phyloP scores from a whole-genome alignment of 1,140 invertebrate genomes.

The Drosophila seguyi region DNA sequence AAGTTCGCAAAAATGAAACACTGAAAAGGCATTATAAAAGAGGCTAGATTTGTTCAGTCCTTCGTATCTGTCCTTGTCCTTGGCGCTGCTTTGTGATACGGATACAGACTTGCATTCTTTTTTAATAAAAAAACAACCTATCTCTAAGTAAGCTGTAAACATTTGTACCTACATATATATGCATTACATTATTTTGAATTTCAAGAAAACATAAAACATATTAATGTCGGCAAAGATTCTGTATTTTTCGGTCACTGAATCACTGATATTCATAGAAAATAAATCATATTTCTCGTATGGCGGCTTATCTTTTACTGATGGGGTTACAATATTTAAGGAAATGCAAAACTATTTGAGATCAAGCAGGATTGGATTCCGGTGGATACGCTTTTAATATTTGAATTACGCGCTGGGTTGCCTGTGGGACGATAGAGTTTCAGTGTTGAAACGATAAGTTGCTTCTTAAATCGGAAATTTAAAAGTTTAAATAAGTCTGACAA shows the following conservation, averaged over 20 bases:
- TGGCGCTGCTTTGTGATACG: slow-evolving; percentile 59
- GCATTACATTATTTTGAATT: slow-evolving; percentile 60
- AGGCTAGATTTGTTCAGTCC: slow-evolving; percentile 57
- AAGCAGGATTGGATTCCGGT: no score
- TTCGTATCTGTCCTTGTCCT: slow-evolving; percentile 54
- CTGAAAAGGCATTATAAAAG: slow-evolving; percentile 60
- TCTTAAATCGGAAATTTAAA: no score
- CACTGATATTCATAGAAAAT: slow-evolving; percentile 58
- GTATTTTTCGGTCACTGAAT: slow-evolving; percentile 52
- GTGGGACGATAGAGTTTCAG: background rate
- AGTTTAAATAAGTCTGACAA: background rate
- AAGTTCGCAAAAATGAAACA: slow-evolving; percentile 49
- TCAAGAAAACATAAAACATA: slow-evolving; percentile 31
- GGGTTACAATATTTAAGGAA: no score
- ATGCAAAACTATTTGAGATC: no score
- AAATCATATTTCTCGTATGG: slow-evolving; percentile 49
- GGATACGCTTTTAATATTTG: background rate
- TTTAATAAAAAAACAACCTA: slow-evolving; percentile 38
- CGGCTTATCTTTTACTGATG: background rate
- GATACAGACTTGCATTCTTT: slow-evolving; percentile 62
- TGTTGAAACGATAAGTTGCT: background rate
- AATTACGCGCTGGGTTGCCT: background rate
- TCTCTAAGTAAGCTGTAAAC: slow-evolving; percentile 55
- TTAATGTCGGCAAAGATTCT: slow-evolving; percentile 58
- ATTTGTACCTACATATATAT: slow-evolving; percentile 60